These are phyloP conservation scores for Schrankia costaestrigalis DNA, from an alignment of 2,888 invertebrate species.

Conservation along the genomic window DNA sequence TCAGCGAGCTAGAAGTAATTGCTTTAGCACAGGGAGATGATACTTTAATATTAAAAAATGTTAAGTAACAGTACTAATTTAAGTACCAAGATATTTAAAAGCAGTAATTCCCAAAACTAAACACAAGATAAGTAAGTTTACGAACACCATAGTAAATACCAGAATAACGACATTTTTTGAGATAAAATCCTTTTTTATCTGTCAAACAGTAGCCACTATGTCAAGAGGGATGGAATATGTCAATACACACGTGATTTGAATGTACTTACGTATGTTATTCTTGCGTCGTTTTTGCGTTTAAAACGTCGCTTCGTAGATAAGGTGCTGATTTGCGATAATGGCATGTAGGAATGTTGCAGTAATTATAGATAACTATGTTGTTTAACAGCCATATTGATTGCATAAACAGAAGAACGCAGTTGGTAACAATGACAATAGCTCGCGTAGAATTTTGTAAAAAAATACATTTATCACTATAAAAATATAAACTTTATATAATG, in stretches of 20 bases:
- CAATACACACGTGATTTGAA: slow-evolving; percentile 13
- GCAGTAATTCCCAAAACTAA: background rate
- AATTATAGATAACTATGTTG: slow-evolving; percentile 22
- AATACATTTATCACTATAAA: no score
- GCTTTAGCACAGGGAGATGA: no score
- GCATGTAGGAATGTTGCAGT: slow-evolving; percentile 37
- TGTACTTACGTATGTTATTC: background rate
- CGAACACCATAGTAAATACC: slow-evolving; percentile 8
- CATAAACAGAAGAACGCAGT: no score
- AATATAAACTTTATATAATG: no score
- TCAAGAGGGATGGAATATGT: slow-evolving; percentile 17
- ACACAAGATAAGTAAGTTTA: slow-evolving; percentile 6
- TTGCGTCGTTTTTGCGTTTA: slow-evolving; percentile 8
- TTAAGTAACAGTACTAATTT: no score
- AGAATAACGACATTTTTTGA: slow-evolving; percentile 12
- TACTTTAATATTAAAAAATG: no score
- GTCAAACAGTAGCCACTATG: slow-evolving; percentile 7
- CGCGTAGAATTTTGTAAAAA: no score
- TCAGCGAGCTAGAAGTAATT: no score
- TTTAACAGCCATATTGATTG: background rate
- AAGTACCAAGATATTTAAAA: no score
- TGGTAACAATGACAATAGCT: no score
- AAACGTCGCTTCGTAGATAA: slow-evolving; percentile 22
- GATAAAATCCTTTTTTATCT: slow-evolving; percentile 9
- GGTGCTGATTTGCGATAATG: slow-evolving; percentile 43